These are phyloP conservation scores for Excalfactoria chinensis DNA, from an alignment of 2,113 vertebrate genomes.

Conservation along the genomic window DNA sequence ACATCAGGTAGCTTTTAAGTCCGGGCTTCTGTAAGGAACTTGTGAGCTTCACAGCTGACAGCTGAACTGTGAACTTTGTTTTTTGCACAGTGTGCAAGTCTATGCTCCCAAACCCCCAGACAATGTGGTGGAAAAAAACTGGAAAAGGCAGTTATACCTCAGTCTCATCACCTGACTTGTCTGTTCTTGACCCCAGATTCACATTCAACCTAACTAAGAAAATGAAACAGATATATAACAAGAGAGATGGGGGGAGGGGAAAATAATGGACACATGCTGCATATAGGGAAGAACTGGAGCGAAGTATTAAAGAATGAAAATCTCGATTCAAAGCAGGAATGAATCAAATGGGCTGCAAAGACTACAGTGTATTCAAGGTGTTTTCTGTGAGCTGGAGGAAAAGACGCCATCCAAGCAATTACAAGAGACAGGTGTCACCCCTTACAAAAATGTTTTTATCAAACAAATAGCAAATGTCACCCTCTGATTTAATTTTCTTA, in stretches of 20 bases:
- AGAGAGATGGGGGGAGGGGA: slow-evolving; percentile 23
- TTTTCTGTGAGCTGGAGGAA: slow-evolving; percentile 30
- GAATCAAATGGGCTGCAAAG: slow-evolving; percentile 44
- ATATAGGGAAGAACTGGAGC: slow-evolving; percentile 48
- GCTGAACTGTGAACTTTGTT: slow-evolving; percentile 46
- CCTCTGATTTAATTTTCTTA: slow-evolving; percentile 17
- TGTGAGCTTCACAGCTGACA: slow-evolving; percentile 25
- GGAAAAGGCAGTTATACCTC: slow-evolving; percentile 46
- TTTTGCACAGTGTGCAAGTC: background rate
- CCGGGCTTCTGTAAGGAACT: slow-evolving; percentile 42
- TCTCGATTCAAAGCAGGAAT: slow-evolving; percentile 49
- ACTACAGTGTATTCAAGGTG: background rate
- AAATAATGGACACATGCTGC: slow-evolving; percentile 48
- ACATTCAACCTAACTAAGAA: slow-evolving; percentile 61
- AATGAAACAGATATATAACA: slow-evolving; percentile 64
- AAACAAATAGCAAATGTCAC: background rate
- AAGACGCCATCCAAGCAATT: slow-evolving; percentile 27
- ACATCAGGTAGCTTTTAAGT: background rate
- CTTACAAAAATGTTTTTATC: background rate
- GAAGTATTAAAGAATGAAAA: slow-evolving; percentile 58
- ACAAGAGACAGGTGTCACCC: background rate
- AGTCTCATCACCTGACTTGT: slow-evolving; percentile 39
- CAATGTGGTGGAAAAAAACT: slow-evolving; percentile 49
- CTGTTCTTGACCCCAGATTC: slow-evolving; percentile 63
- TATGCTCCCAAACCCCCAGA: slow-evolving; percentile 30